Evolutionary conservation across 2,797 vertebrate species (phyloP), one percentile per base, ranked within the genome.

Genomic region (Pseudocheirus occidentalis): DNA sequence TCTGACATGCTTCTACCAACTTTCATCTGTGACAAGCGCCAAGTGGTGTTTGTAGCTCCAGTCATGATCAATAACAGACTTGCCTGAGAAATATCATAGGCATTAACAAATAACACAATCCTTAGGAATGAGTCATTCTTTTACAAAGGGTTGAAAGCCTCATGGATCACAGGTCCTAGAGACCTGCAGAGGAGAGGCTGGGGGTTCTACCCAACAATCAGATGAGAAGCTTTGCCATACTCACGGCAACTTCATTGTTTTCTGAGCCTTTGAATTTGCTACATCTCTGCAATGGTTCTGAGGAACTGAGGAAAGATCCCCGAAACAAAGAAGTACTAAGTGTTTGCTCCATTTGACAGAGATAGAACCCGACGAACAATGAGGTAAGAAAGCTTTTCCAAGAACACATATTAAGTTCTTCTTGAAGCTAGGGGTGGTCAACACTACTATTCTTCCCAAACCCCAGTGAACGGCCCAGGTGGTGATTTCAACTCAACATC

Each of bases 121-220:
- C 90, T 52, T 92, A 53, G 0, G 59, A 55, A 0, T 0, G 18
- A 34, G 91, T 96, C 95, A 97, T 98, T 98, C 16, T 66, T 97
- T 97, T 94, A 95, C 95, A 96, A 90, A 92, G 53, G 3, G 94
- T 92, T 96, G 96, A 97, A 98, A 91, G 13, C 94, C n/a, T 97
- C 96, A 96, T 98, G 97, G 92, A 98, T 98, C 97, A 98, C 96
- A 97, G 95, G 94, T 97, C 98, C 97, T 95, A 94, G 93, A 93
- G 97, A 94, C 94, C 97, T 98, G 92, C 87, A 94, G 95, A 97
- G 96, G 94, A 93, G 96, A 97, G 97, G 54, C 62, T 94, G 95
- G 4, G 52, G 28, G 52, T 16, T 90, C 53, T 90, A 34, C 52
- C 55, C n/a, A 91, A 11, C 31, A 53, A 54, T 54, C 29, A 21